These are phyloP conservation scores for Sminthopsis crassicaudata DNA, from an alignment of 2,113 vertebrate genomes.

Conservation along the genomic window DNA sequence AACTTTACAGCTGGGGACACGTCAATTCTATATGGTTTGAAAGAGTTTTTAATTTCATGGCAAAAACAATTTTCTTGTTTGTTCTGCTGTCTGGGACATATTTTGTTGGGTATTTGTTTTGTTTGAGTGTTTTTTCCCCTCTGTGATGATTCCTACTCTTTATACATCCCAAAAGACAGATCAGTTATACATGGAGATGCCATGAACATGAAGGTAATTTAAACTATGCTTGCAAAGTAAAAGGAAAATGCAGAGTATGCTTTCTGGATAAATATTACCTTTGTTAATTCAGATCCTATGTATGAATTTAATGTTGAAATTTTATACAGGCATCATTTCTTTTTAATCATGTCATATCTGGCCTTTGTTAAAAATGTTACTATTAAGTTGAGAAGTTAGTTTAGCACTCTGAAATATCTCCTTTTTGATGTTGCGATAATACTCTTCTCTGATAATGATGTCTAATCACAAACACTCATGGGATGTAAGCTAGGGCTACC, in stretches of 20 bases:
- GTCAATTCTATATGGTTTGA: conserved; percentile 54
- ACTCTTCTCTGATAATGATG: background rate
- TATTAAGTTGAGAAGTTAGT: background rate
- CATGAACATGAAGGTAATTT: conserved; percentile 42
- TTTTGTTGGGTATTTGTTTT: conserved; percentile 47
- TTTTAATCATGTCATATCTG: conserved; percentile 29
- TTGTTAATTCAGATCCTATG: conserved; percentile 45
- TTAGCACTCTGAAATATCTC: conserved; percentile 39
- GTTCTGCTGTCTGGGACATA: conserved; percentile 40
- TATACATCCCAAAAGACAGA: conserved; percentile 46
- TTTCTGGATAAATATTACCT: conserved; percentile 45
- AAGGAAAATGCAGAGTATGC: background rate
- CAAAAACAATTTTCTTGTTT: conserved; percentile 66
- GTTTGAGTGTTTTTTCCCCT: background rate
- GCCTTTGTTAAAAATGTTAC: conserved; percentile 3
- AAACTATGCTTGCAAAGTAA: conserved; percentile 56
- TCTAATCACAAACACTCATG: conserved; percentile 13
- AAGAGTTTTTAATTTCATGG: conserved; percentile 55
- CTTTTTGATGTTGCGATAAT: conserved; percentile 62
- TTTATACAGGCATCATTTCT: conserved; percentile 30
- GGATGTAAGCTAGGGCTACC: conserved; percentile 25
- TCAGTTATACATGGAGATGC: conserved; percentile 35
- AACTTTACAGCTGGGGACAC: conserved; percentile 56
- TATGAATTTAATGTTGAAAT: conserved; percentile 52
- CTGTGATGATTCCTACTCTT: conserved; percentile 53